Conservation (phyloP, 2,797 vertebrate species). For the Nothura maculosa region DNA sequence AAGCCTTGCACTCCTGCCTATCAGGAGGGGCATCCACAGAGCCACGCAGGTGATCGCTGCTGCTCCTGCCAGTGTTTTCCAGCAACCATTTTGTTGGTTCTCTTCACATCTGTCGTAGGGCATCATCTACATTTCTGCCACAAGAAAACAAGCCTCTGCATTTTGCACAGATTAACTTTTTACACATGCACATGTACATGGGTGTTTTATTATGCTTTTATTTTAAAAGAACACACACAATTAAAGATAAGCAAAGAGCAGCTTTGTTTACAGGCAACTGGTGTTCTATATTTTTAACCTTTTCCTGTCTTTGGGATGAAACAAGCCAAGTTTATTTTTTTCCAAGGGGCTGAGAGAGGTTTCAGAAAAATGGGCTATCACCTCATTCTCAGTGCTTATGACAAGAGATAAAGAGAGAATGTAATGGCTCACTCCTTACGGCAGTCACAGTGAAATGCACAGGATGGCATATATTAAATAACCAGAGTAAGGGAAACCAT, state of each 20-base stretch:
- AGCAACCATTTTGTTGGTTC: constrained; percentile 47
- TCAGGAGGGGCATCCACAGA: background rate
- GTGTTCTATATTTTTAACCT: background rate
- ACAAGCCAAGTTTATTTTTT: background rate
- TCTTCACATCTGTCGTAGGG: background rate
- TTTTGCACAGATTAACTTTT: background rate
- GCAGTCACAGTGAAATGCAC: constrained; percentile 47
- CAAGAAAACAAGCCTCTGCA: background rate
- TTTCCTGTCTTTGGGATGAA: background rate
- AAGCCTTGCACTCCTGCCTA: constrained; percentile 44
- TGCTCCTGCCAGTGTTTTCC: constrained; percentile 4
- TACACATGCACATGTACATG: background rate
- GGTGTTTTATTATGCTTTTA: background rate
- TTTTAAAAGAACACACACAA: background rate
- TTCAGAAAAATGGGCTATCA: constrained; percentile 40
- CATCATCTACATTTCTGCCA: background rate
- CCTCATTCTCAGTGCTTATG: constrained; percentile 24
- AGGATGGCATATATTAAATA: constrained; percentile 61
- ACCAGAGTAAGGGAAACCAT: constrained; percentile 62
- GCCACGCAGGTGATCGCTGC: background rate
- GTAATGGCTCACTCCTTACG: constrained; percentile 64
- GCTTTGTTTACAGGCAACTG: background rate
- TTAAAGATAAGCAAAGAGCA: background rate
- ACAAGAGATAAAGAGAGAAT: constrained; percentile 54
- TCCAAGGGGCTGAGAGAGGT: background rate